Conservation (phyloP, 2,797 vertebrate genomes). For the Sebastes vulpes region DNA sequence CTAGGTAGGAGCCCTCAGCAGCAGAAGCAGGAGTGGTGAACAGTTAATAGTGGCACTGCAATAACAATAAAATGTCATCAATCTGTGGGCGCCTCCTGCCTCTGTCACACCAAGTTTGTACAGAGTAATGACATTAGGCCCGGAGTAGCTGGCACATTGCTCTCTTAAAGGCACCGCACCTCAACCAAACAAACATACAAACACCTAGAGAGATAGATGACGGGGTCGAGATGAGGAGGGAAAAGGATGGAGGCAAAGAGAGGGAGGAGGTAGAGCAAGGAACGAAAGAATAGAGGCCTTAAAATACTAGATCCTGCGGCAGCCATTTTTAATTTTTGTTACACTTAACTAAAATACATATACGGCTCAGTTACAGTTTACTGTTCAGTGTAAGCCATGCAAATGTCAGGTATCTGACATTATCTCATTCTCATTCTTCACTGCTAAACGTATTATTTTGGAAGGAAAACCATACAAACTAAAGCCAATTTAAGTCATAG, state of each 20-base stretch:
- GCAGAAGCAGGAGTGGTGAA: slow-evolving; percentile 84
- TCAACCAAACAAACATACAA: slow-evolving; percentile 66
- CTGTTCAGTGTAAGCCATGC: neutral
- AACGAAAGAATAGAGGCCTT: neutral
- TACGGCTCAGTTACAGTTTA: neutral
- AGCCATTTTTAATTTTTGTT: slow-evolving; percentile 8
- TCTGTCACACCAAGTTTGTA: slow-evolving; percentile 93
- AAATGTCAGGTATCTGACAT: neutral
- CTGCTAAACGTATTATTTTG: too few species aligned
- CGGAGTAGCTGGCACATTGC: slow-evolving; percentile 83
- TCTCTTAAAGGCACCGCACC: slow-evolving; percentile 88
- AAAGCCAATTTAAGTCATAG: neutral
- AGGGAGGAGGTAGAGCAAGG: neutral
- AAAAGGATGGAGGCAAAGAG: slow-evolving; percentile 16
- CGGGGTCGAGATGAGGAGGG: slow-evolving; percentile 15
- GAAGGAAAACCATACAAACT: neutral
- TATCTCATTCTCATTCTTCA: too few species aligned
- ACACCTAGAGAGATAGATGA: slow-evolving; percentile 31
- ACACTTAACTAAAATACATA: neutral
- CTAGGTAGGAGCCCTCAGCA: slow-evolving; percentile 81
- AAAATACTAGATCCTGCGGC: neutral
- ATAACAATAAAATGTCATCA: slow-evolving; percentile 93
- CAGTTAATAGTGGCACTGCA: slow-evolving; percentile 90
- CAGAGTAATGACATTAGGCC: slow-evolving; percentile 92
- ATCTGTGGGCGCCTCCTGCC: slow-evolving; percentile 89